Base-by-base conservation (phyloP, 2,113 vertebrate genomes). In the Syrmaticus mikado region DNA sequence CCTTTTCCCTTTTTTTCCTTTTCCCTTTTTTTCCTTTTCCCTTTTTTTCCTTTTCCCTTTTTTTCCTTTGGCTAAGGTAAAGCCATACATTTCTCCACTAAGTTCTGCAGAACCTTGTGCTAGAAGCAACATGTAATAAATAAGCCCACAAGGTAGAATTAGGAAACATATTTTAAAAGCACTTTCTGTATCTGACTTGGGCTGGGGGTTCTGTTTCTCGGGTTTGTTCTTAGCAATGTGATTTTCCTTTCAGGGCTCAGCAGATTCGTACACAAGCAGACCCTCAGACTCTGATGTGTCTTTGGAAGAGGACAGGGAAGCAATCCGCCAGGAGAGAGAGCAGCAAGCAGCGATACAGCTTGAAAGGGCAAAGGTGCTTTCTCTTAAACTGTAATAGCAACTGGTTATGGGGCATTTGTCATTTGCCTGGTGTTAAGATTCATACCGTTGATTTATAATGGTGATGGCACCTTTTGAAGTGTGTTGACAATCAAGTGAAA, bases 201-300 rank as follows among this genome's bases (percentile, higher is more conserved):
- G 41, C 9, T 1, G 4, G 57, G 13, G 3, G 7, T 68, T 72
- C 41, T 58, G 0, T 43, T 38, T 18, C 9, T 77, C 17, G 2
- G 52, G 27, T 4, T 36, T 62, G 82, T 70, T 46, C 77, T 81
- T 46, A 76, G 94, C 74, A 79, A 32, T 3, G 8, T 50, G 41
- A 32, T 36, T 97, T 92, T 84, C 40, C 80, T 97, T 96, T 4
- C 97, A 99, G 99, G 99, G 99, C 96, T 99, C 99, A 97, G 99
- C 99, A 96, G 99, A 99, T 97, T 99, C 99, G 40, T 99, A 99
- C 98, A 99, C 99, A 84, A 99, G 99, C 98, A 99, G 99, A 97
- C 99, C 99, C 7, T 99, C 99, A n/a, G 99, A 99, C 97, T 99
- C 99, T 17, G 99, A 99, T 98, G 99, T 99, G 91, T 99, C 99